Evolutionary conservation across 2,113 vertebrate species (phyloP).

Genomic region (Dissostichus mawsoni): DNA sequence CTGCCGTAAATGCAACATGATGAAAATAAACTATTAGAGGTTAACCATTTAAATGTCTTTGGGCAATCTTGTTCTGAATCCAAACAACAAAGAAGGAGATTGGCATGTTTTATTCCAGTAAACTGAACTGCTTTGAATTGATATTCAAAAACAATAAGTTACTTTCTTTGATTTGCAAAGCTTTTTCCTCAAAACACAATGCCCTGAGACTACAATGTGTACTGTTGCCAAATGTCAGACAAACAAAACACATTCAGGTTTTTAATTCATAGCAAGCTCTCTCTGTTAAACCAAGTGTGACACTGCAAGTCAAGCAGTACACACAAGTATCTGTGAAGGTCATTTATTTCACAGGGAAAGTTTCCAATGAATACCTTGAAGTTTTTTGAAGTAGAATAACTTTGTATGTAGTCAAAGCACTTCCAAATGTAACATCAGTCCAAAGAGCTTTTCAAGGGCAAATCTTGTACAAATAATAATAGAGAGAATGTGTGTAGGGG

Average conservation of each 20-base stretch:
- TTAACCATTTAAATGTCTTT: neutral
- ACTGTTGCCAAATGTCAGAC: conserved; percentile 12
- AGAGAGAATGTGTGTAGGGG: neutral
- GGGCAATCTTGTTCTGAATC: neutral
- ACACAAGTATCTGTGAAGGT: conserved; percentile 9
- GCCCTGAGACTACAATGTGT: neutral
- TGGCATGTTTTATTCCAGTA: neutral
- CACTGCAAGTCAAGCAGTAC: neutral
- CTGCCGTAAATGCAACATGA: neutral
- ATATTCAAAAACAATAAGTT: neutral
- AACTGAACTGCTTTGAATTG: neutral
- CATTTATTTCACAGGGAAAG: conserved; percentile 19
- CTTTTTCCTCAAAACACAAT: neutral
- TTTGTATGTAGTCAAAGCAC: conserved; percentile 12
- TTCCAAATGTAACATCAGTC: conserved; percentile 13
- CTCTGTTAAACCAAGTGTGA: neutral
- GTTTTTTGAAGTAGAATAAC: neutral
- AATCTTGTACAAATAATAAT: conserved; percentile 1
- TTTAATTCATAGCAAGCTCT: conserved; percentile 3
- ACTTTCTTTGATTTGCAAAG: conserved; percentile 2
- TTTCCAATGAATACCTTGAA: conserved; percentile 34
- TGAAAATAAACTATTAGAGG: neutral
- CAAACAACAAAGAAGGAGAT: neutral
- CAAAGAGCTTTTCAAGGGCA: conserved; percentile 21
- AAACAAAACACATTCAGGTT: conserved; percentile 15